phyloP scores from a whole-genome alignment of 2,113 vertebrate species.

The Leptocoma aspasia region DNA sequence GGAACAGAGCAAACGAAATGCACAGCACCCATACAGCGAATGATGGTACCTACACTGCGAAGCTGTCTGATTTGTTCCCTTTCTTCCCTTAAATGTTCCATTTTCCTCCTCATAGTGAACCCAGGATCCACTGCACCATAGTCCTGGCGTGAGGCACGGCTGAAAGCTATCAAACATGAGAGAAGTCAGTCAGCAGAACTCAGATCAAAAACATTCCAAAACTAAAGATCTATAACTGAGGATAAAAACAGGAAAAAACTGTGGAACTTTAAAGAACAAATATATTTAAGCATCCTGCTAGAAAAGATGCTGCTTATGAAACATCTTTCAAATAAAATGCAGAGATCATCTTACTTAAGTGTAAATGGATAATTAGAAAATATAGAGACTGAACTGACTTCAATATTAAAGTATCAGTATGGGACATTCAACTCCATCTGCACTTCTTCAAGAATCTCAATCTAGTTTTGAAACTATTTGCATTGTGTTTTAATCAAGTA shows the following conservation, averaged over 20 bases:
- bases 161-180: slow-evolving; percentile 78
- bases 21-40: not conserved
- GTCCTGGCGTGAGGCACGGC: slow-evolving; percentile 84
- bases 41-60: slow-evolving; percentile 79
- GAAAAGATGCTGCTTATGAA: not conserved
- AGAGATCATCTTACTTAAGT: not conserved
- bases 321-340: not conserved
- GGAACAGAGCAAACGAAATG: not conserved
- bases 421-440: not conserved
- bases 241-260: not conserved
- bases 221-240: not conserved
- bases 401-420: not conserved
- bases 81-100: slow-evolving; percentile 97
- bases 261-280: not conserved
- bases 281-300: not conserved
- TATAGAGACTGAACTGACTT: not conserved
- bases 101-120: slow-evolving; percentile 98
- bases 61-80: slow-evolving; percentile 91
- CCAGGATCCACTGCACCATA: slow-evolving; percentile 85
- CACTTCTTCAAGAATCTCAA: not conserved
- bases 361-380: not conserved
- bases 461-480: not conserved
- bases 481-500: not conserved
- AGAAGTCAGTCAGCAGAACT: not conserved
- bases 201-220: not conserved